Evolutionary conservation across 2,888 invertebrate genomes (phyloP).

Genomic region (Mantis religiosa): DNA sequence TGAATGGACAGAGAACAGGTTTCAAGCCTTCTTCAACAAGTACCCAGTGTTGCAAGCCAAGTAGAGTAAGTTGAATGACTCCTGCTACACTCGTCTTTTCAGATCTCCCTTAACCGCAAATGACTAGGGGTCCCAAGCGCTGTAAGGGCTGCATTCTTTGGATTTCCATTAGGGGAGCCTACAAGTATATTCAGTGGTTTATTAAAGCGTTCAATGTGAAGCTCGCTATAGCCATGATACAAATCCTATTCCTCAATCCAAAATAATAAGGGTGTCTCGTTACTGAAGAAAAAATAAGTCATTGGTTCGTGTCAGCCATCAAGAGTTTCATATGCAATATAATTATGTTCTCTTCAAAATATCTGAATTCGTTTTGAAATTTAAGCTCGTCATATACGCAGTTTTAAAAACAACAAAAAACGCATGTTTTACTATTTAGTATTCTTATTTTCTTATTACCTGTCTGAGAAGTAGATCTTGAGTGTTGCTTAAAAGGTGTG

Average conservation of each 20-base stretch:
- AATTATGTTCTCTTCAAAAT: no score
- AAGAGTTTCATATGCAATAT: no score
- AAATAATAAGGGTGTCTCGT: neutral
- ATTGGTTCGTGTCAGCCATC: no score
- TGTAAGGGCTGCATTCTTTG: neutral
- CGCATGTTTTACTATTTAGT: no score
- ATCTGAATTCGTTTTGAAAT: no score
- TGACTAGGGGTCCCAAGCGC: neutral
- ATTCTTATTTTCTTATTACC: no score
- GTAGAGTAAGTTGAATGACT: neutral
- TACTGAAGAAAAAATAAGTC: neutral
- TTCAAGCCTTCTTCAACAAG: neutral
- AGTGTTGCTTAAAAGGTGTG: no score
- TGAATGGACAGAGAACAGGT: no score
- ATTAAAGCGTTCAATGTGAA: neutral
- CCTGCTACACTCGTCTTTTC: neutral
- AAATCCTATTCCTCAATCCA: neutral
- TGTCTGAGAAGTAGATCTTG: no score
- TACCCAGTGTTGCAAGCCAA: neutral
- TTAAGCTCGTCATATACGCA: no score
- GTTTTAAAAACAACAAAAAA: no score
- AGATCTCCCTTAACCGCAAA: neutral
- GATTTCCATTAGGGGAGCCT: neutral
- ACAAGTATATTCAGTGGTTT: neutral
- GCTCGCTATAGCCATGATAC: neutral